Percentiles rank a stretch among this genome's conserved stretches.
Conservation (phyloP, 2,797 vertebrate genomes). For the Pyrrhura leucotis region DNA sequence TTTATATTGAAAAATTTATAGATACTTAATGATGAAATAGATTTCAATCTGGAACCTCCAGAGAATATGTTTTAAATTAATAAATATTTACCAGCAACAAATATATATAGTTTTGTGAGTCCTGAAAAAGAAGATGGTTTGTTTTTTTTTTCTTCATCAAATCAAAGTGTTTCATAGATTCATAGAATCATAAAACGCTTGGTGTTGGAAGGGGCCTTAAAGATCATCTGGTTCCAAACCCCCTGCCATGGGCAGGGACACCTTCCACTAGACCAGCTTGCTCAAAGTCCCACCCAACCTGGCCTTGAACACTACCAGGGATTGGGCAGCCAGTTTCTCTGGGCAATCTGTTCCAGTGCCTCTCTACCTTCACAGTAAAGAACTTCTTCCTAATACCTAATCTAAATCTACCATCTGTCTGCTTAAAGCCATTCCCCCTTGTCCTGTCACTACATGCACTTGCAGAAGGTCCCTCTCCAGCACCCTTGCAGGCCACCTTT, state of each 20-base stretch:
- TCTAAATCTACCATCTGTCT: not conserved
- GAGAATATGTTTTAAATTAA: constrained; percentile 10
- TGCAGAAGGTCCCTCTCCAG: not conserved
- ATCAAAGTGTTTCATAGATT: not conserved
- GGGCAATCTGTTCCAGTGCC: not conserved
- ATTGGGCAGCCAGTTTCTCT: not conserved
- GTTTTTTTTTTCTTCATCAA: not conserved
- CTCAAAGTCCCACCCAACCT: not conserved
- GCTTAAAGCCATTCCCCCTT: not conserved
- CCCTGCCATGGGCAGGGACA: not conserved
- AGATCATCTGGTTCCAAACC: not conserved
- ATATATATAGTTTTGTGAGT: not conserved
- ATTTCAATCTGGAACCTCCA: not conserved
- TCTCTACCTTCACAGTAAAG: not conserved
- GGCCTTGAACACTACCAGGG: not conserved
- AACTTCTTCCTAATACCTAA: not conserved
- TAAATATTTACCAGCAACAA: not conserved
- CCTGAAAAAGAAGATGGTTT: not conserved
- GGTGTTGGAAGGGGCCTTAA: not conserved
- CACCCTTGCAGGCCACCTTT: not conserved
- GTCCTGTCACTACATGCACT: not conserved
- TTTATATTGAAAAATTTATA: constrained; percentile 41
- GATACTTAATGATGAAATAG: not conserved
- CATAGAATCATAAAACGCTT: not conserved
- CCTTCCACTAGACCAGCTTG: not conserved